phyloP scores from a whole-genome alignment of 2,888 invertebrate genomes.

The Malacosoma neustria region DNA sequence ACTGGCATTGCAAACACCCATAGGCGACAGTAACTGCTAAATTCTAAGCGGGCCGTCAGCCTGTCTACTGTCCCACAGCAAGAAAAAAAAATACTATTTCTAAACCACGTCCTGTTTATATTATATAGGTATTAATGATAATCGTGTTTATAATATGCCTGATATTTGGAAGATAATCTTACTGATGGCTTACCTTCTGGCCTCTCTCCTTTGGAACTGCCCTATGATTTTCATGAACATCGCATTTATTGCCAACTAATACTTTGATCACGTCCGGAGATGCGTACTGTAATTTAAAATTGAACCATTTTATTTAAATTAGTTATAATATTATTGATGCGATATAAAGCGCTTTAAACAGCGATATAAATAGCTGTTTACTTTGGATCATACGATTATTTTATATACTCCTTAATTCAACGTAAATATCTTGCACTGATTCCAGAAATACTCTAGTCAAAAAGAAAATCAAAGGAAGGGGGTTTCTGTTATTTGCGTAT shows the following conservation, averaged over 20 bases:
- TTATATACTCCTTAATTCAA: too few species aligned
- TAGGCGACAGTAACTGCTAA: too few species aligned
- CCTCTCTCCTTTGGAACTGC: slow-evolving; percentile 87
- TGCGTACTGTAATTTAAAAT: slow-evolving; percentile 80
- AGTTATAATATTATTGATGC: slow-evolving; percentile 1
- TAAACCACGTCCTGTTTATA: slow-evolving; percentile 88
- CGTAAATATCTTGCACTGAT: too few species aligned
- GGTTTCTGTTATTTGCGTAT: too few species aligned
- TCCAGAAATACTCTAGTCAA: too few species aligned
- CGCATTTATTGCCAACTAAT: slow-evolving; percentile 90
- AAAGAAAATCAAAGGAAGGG: too few species aligned
- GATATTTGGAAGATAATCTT: background rate
- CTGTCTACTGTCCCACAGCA: too few species aligned
- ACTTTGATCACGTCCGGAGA: slow-evolving; percentile 91
- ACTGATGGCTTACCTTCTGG: slow-evolving; percentile 81
- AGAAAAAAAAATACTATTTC: slow-evolving; percentile 93
- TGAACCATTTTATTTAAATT: background rate
- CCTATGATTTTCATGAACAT: slow-evolving; percentile 81
- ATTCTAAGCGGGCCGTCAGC: too few species aligned
- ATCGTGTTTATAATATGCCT: background rate
- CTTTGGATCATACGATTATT: too few species aligned
- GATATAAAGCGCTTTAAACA: too few species aligned
- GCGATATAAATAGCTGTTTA: too few species aligned
- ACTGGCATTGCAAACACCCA: too few species aligned
- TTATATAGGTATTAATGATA: slow-evolving; percentile 12